These are phyloP conservation scores for Circaetus cinerascens DNA, from an alignment of 2,113 vertebrate genomes.

Conservation along the genomic window DNA sequence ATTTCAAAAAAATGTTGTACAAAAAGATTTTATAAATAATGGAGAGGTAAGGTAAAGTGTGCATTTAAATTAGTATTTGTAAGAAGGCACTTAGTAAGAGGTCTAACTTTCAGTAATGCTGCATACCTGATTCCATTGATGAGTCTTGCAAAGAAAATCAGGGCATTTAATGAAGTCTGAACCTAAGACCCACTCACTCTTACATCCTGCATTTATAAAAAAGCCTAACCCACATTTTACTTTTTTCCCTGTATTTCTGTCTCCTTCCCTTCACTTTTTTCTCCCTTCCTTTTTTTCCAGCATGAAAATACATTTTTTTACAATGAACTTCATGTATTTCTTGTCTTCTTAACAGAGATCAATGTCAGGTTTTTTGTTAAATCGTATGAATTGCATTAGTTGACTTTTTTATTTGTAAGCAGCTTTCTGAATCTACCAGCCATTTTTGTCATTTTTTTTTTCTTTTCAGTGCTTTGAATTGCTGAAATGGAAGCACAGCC, in stretches of 20 bases:
- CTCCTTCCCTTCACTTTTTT: not conserved
- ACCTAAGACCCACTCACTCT: not conserved
- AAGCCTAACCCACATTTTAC: not conserved
- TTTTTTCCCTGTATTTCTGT: not conserved
- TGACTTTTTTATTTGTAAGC: not conserved
- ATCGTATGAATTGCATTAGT: not conserved
- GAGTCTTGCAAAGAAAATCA: not conserved
- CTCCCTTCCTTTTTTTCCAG: not conserved
- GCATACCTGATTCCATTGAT: not conserved
- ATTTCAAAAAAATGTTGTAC: not conserved
- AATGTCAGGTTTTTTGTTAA: not conserved
- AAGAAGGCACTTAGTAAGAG: not conserved
- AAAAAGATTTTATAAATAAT: not conserved
- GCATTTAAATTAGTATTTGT: not conserved
- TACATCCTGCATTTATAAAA: not conserved
- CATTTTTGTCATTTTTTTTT: not conserved
- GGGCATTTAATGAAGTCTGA: not conserved
- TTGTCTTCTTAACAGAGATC: not conserved
- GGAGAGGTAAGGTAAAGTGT: not conserved
- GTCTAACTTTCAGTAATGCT: not conserved
- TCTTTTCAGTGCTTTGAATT: not conserved
- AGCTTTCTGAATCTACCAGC: not conserved
- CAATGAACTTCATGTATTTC: not conserved
- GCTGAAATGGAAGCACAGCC: not conserved
- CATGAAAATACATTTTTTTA: not conserved